A percentile compares a stretch with the other conserved stretches of the same genome.
phyloP scores from a whole-genome alignment of 2,888 invertebrate genomes.

The Hyppa rectilinea region DNA sequence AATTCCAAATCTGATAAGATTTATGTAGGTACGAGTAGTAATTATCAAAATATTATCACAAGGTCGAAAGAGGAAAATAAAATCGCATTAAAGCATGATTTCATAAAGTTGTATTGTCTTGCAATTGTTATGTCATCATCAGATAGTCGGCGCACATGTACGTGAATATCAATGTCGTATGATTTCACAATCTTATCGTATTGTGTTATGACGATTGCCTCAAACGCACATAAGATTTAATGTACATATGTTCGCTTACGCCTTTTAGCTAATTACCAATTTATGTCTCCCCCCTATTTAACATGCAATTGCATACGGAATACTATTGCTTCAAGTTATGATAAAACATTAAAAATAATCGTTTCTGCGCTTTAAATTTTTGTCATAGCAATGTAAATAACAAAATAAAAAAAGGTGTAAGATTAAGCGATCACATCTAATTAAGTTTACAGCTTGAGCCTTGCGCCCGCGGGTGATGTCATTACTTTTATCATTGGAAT shows the following conservation, averaged over 20 bases:
- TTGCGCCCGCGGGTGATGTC: slow-evolving; percentile 64
- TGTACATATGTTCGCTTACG: slow-evolving; percentile 43
- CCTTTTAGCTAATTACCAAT: slow-evolving; percentile 54
- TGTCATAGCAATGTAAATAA: slow-evolving; percentile 21
- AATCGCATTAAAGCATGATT: slow-evolving; percentile 41
- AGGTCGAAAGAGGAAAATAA: slow-evolving; percentile 46
- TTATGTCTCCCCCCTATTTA: slow-evolving; percentile 12
- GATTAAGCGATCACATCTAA: slow-evolving; percentile 62
- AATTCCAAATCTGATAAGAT: slow-evolving; percentile 41
- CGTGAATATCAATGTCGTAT: slow-evolving; percentile 78
- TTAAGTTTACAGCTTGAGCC: slow-evolving; percentile 64
- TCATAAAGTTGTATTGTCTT: slow-evolving; percentile 51
- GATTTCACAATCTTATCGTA: slow-evolving; percentile 84
- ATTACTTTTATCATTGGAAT: slow-evolving; percentile 62
- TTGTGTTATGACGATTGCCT: slow-evolving; percentile 68
- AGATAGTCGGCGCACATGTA: slow-evolving; percentile 57
- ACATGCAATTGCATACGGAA: slow-evolving; percentile 3
- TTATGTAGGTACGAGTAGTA: slow-evolving; percentile 29
- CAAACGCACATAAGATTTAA: slow-evolving; percentile 43
- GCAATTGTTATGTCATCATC: slow-evolving; percentile 67
- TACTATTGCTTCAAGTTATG: slow-evolving; percentile 18
- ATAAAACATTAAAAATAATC: slow-evolving; percentile 6
- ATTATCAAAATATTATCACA: slow-evolving; percentile 50
- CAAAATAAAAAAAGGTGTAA: slow-evolving; percentile 41
- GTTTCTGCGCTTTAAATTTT: slow-evolving; percentile 10